phyloP scores from a whole-genome alignment of 1,140 invertebrate species.

The Nasonia longicornis region DNA sequence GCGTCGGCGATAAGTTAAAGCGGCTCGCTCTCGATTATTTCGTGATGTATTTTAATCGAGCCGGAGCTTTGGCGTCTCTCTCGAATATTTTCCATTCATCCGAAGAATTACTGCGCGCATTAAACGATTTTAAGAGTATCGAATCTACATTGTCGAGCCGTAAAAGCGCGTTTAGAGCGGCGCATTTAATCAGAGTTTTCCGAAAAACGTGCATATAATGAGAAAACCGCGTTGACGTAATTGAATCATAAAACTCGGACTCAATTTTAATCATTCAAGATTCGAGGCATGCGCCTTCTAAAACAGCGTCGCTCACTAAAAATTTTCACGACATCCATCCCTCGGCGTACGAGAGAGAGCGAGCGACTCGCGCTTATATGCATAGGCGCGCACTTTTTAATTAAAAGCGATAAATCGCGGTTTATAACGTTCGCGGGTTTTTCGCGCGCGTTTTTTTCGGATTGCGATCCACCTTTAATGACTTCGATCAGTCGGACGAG shows the following conservation, averaged over 20 bases:
- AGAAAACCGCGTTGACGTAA: slow-evolving; percentile 3
- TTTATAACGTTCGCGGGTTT: slow-evolving; percentile 10
- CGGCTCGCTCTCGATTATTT: not conserved
- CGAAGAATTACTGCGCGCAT: too few relatives aligned
- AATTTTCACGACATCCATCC: not conserved
- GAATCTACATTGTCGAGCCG: not conserved
- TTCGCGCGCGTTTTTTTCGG: not conserved
- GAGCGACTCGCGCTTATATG: not conserved
- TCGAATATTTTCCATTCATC: too few relatives aligned
- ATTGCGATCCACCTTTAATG: slow-evolving; percentile 6
- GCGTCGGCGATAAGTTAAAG: not conserved
- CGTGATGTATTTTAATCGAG: not conserved
- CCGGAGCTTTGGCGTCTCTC: not conserved
- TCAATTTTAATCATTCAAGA: slow-evolving; percentile 17
- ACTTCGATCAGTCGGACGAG: slow-evolving; percentile 8
- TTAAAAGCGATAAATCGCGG: slow-evolving; percentile 39
- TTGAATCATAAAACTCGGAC: slow-evolving; percentile 21
- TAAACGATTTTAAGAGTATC: not conserved
- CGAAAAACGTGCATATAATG: not conserved
- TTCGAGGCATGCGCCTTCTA: not conserved
- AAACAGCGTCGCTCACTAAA: too few relatives aligned
- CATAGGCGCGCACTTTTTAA: slow-evolving; percentile 28
- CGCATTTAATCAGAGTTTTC: not conserved
- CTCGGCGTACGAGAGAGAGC: too few relatives aligned
- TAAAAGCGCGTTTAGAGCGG: not conserved